Conservation (phyloP, 1,140 invertebrate genomes). For the Vollenhovia emeryi region DNA sequence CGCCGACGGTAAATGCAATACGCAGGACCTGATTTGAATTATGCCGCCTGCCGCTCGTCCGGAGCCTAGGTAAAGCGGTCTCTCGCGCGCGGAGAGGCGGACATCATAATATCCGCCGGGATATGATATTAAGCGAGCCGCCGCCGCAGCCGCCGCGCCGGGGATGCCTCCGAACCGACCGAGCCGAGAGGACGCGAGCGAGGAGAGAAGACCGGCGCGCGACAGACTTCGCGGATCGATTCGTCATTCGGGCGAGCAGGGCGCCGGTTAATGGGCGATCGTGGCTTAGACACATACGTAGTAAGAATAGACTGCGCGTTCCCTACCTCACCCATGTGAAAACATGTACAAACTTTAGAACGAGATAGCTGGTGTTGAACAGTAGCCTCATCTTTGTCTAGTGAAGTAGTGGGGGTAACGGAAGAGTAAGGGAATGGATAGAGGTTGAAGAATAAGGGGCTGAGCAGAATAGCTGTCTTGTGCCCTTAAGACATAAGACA, state of each 20-base stretch:
- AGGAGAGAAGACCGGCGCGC: conserved; percentile 9
- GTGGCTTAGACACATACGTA: too few relatives aligned
- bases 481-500: too few relatives aligned
- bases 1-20: conserved; percentile 51
- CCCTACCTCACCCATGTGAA: too few relatives aligned
- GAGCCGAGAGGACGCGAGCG: conserved; percentile 34
- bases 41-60: conserved; percentile 27
- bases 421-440: too few relatives aligned
- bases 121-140: conserved; percentile 67
- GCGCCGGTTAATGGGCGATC: conserved; percentile 62
- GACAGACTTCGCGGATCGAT: conserved; percentile 60
- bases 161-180: conserved; percentile 28
- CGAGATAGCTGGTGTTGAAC: too few relatives aligned
- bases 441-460: too few relatives aligned
- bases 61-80: conserved; percentile 52
- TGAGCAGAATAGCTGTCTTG: too few relatives aligned
- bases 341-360: too few relatives aligned
- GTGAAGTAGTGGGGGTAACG: too few relatives aligned
- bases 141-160: too few relatives aligned
- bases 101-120: conserved; percentile 70
- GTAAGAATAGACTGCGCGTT: too few relatives aligned
- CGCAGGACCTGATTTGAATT: conserved; percentile 64
- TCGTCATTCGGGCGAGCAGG: conserved; percentile 46
- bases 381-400: too few relatives aligned
- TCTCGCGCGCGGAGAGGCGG: conserved; percentile 43